Evolutionary conservation across 2,113 vertebrate species (phyloP), one percentile per base, ranked within the genome.

Genomic region (Rhinolophus sinicus): DNA sequence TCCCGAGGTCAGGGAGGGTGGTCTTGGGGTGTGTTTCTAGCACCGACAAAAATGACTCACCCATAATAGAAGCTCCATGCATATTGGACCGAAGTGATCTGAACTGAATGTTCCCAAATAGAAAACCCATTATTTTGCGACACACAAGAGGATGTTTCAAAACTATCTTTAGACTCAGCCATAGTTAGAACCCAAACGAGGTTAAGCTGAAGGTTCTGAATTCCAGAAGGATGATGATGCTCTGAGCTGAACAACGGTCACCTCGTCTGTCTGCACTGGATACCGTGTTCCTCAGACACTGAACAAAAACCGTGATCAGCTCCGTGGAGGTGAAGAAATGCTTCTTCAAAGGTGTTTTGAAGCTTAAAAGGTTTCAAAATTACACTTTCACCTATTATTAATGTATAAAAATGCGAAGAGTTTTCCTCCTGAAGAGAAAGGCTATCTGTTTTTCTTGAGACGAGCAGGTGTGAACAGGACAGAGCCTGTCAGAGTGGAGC

Each of bases 381-480:
- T 9, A 33, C 11, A 30, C 26, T 16, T 44, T 21, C 35, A 21
- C 44, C 81, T 64, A 16, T 35, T 35, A 69, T 60, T 12, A 18
- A 9, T 0, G 24, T 16, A 60, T 33, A 40, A 1, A 44, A 30
- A 19, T 2, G 21, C 24, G 50, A 60, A 33, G 75, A 0, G 4
- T 28, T 40, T 65, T 83, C 12, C n/a, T 67, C 8, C 26, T 2
- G 2, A 47, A 47, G n/a, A 12, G 67, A 44, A n/a, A 8, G 11
- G 26, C 8, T 50, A 11, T 38, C 26, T 3, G 52, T 24, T 62
- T n/a, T 33, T 40, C 54, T 38, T 11, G 15, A 38, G 67, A 30
- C 0, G 14, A 35, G n/a, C 0, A 44, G 22, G 38, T 4, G 6
- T 0, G 22, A 8, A 11, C 58, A 10, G 69, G 16, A 24, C 7